A percentile compares a stretch with the other conserved stretches of the same genome.
Evolutionary conservation across 2,888 invertebrate genomes (phyloP).

Genomic region (Sabellastarte sp.): DNA sequence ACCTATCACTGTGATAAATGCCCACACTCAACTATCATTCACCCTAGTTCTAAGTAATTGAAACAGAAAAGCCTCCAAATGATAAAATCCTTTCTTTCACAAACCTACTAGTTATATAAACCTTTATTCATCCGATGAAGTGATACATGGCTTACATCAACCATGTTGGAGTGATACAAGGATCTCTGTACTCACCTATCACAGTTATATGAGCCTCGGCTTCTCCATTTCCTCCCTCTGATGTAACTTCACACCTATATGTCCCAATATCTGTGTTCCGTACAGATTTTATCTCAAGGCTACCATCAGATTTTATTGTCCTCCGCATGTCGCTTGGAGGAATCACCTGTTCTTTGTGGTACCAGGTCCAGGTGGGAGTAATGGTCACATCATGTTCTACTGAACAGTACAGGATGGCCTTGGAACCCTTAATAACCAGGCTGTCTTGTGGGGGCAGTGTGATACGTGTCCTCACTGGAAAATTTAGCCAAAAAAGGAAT

Average conservation of each 20-base stretch:
- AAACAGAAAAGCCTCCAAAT: too few relatives aligned
- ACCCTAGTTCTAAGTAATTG: too few relatives aligned
- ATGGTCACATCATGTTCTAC: conserved; percentile 76
- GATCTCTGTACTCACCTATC: conserved; percentile 64
- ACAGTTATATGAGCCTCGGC: conserved; percentile 80
- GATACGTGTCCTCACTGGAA: conserved; percentile 84
- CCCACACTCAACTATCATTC: too few relatives aligned
- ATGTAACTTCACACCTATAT: conserved; percentile 84
- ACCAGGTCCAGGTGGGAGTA: conserved; percentile 42
- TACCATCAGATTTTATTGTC: conserved; percentile 68
- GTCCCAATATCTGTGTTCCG: conserved; percentile 77
- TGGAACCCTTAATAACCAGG: conserved; percentile 84
- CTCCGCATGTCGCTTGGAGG: conserved; percentile 23
- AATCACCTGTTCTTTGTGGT: conserved; percentile 24
- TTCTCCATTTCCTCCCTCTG: conserved; percentile 90
- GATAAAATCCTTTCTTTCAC: too few relatives aligned
- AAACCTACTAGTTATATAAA: too few relatives aligned
- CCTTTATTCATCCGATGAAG: too few relatives aligned
- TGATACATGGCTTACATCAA: too few relatives aligned
- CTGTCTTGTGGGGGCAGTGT: conserved; percentile 90
- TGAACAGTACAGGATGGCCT: conserved; percentile 90
- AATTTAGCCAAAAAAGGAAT: too few relatives aligned
- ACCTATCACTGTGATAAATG: too few relatives aligned
- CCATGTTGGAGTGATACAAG: too few relatives aligned
- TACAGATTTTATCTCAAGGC: conserved; percentile 71